Conservation (phyloP, 2,113 vertebrate genomes). For the Pygoscelis adeliae region DNA sequence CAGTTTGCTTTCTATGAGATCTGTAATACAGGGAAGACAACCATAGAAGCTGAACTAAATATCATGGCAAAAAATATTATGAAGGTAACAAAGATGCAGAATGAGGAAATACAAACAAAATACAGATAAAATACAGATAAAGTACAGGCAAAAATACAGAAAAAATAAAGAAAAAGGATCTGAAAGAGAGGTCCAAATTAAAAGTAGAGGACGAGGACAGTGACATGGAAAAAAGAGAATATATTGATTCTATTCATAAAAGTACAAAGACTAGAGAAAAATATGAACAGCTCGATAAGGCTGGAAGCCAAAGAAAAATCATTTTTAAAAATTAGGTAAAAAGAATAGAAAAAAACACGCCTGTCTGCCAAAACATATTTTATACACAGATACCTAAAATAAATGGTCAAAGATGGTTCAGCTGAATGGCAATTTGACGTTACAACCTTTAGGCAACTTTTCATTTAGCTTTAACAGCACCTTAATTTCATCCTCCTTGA, state of each 20-base stretch:
- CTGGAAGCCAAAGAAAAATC: neutral
- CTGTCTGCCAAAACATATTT: neutral
- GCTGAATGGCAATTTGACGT: neutral
- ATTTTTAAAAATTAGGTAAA: neutral
- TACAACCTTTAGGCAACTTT: neutral
- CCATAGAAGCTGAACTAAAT: neutral
- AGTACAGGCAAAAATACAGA: neutral
- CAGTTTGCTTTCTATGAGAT: neutral
- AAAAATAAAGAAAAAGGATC: neutral
- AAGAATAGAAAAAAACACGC: accelerated
- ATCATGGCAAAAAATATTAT: neutral
- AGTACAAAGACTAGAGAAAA: neutral
- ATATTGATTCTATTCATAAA: neutral
- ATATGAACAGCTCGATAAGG: accelerated
- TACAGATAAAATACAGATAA: neutral
- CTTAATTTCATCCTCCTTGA: neutral
- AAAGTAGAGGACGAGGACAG: neutral
- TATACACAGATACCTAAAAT: neutral
- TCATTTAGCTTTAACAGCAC: neutral
- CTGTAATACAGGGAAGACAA: neutral
- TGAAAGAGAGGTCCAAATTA: neutral
- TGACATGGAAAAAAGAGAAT: neutral
- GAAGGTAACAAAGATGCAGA: neutral
- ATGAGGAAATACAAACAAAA: neutral
- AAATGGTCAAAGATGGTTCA: neutral